Evolutionary conservation across 1,140 invertebrate genomes (phyloP).

Genomic region (Drosophila baimaii): DNA sequence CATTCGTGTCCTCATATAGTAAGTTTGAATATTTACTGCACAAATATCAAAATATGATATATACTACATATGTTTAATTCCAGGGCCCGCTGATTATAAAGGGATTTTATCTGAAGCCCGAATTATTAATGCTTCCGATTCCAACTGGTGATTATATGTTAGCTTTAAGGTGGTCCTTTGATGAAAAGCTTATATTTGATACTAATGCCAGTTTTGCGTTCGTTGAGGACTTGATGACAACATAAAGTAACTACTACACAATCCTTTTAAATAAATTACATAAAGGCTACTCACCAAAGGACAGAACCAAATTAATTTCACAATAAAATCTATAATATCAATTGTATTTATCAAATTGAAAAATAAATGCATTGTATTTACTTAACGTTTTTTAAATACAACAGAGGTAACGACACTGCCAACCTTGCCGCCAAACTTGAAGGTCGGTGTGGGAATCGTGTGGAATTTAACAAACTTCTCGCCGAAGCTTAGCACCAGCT

Average conservation of each 20-base stretch:
- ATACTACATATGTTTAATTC: too few species aligned
- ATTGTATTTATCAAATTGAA: too few species aligned
- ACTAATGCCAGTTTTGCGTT: conserved; percentile 6
- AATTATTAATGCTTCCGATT: too few species aligned
- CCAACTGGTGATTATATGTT: conserved; percentile 10
- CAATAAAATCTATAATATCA: neutral
- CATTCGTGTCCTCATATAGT: too few species aligned
- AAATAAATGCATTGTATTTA: neutral
- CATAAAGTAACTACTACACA: too few species aligned
- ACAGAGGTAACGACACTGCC: conserved; percentile 92
- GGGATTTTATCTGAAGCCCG: conserved; percentile 7
- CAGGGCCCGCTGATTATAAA: neutral
- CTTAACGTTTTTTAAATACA: conserved; percentile 86
- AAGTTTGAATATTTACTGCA: too few species aligned
- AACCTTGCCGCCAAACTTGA: conserved; percentile 93
- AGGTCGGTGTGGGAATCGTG: conserved; percentile 91
- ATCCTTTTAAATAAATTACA: too few species aligned
- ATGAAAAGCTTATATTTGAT: neutral
- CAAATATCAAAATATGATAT: too few species aligned
- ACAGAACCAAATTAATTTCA: neutral
- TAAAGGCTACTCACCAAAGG: neutral
- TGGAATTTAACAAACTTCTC: conserved; percentile 87
- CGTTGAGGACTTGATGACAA: conserved; percentile 9
- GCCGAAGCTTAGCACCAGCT: conserved; percentile 90
- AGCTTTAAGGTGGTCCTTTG: neutral